These are phyloP conservation scores for Cebus imitator DNA, from an alignment of 2,113 vertebrate species.

Conservation along the genomic window DNA sequence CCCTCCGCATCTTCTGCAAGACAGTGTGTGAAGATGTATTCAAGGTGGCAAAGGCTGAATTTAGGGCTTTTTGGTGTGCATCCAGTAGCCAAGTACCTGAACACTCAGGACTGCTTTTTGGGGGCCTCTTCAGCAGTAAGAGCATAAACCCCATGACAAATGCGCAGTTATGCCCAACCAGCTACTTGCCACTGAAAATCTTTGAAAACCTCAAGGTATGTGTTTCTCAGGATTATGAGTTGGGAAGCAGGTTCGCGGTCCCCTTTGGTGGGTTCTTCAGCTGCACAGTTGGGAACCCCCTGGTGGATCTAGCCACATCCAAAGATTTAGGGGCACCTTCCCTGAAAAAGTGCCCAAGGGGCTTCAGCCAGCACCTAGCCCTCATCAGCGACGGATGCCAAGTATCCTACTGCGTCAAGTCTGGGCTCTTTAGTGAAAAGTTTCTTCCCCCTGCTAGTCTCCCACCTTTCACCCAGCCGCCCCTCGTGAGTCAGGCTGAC, in stretches of 20 bases:
- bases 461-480: constrained; percentile 88
- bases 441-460: constrained; percentile 84
- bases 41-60: constrained; percentile 82
- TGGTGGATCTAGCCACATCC: constrained; percentile 63
- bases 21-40: constrained; percentile 84
- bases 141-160: constrained; percentile 88
- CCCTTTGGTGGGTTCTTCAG: constrained; percentile 95
- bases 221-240: constrained; percentile 89
- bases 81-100: not conserved
- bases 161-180: constrained; percentile 86
- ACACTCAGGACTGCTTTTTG: constrained; percentile 89
- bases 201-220: constrained; percentile 89
- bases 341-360: constrained; percentile 85
- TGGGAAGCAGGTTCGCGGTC: constrained; percentile 79
- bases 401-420: constrained; percentile 90
- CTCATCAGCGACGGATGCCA: constrained; percentile 92
- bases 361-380: constrained; percentile 92
- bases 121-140: constrained; percentile 87
- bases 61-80: constrained; percentile 90
- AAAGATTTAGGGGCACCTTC: constrained; percentile 38
- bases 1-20: constrained; percentile 81
- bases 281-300: constrained; percentile 88
- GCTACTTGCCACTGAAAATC: constrained; percentile 83
- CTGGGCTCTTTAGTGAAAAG: constrained; percentile 86
- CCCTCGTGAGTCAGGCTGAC: constrained; percentile 79